Conservation (phyloP, 2,113 vertebrate species). For the Clarias batrachus region DNA sequence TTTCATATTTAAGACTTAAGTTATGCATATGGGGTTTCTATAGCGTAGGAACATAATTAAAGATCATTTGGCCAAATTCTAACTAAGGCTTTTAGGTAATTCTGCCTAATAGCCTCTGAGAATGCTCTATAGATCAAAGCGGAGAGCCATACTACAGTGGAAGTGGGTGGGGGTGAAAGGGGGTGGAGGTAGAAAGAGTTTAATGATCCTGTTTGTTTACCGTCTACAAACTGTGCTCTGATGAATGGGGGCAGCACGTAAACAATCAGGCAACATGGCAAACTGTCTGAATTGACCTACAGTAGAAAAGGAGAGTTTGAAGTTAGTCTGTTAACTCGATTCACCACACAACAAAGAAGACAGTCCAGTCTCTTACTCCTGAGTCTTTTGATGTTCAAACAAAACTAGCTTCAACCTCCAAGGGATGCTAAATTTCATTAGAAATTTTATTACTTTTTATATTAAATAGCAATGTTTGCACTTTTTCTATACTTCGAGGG, state of each 20-base stretch:
- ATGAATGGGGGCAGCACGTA: conserved; percentile 39
- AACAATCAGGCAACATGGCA: conserved; percentile 33
- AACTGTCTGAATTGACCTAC: conserved; percentile 6
- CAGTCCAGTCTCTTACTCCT: conserved; percentile 3
- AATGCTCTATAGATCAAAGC: conserved; percentile 40
- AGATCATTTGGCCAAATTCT: neutral
- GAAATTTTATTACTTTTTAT: neutral
- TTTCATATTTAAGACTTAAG: neutral
- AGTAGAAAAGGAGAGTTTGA: conserved; percentile 28
- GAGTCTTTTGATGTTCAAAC: conserved; percentile 8
- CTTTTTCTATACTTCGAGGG: neutral
- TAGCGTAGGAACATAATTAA: neutral
- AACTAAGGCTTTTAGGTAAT: conserved; percentile 22
- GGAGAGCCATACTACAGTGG: conserved; percentile 26
- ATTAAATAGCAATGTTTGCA: neutral
- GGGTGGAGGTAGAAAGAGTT: conserved; percentile 33
- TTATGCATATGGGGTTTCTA: neutral
- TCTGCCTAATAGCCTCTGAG: neutral
- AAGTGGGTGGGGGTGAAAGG: conserved; percentile 9
- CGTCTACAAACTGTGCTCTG: conserved; percentile 24
- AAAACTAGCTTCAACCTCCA: neutral
- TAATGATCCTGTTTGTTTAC: conserved; percentile 48
- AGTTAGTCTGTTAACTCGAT: conserved; percentile 1
- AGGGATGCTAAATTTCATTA: neutral
- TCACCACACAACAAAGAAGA: conserved; percentile 36